phyloP scores from a whole-genome alignment of 2,113 vertebrate species.

The Dicrurus megarhynchus region DNA sequence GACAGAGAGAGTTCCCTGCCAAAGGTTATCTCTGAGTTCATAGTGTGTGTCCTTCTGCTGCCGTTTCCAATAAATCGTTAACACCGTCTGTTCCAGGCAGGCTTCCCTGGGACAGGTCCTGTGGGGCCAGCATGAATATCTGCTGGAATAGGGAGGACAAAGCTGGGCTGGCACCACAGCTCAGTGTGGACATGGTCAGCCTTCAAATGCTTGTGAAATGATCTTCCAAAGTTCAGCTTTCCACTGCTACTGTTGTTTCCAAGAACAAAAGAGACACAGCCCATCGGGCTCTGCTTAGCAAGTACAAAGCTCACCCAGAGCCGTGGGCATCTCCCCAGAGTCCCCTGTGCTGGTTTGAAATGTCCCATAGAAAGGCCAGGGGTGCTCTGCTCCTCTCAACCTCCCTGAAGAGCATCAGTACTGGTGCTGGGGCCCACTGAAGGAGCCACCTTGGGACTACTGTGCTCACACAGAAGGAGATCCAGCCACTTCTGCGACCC shows the following conservation, averaged over 20 bases:
- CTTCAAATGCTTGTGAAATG: not conserved
- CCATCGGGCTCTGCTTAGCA: not conserved
- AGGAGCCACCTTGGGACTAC: not conserved
- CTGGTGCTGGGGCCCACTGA: not conserved
- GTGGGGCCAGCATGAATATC: not conserved
- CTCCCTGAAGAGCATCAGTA: not conserved
- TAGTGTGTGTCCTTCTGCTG: slow-evolving; percentile 10
- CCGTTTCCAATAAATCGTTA: not conserved
- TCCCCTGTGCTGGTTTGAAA: not conserved
- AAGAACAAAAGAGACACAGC: not conserved
- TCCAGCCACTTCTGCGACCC: not conserved
- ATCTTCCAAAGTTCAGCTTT: not conserved
- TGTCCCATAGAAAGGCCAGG: accelerated
- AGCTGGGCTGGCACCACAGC: not conserved
- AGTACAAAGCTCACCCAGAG: not conserved
- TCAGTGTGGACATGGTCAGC: not conserved
- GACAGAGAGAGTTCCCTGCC: slow-evolving; percentile 40
- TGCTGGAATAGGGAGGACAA: not conserved
- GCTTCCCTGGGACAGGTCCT: not conserved
- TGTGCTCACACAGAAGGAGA: not conserved
- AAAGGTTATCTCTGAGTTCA: slow-evolving; percentile 65
- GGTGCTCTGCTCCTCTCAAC: not conserved
- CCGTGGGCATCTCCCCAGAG: not conserved
- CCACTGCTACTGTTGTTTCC: not conserved
- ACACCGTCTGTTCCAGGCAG: not conserved